These are phyloP conservation scores for Holothuria scabra DNA, from an alignment of 53 echinoderm and acorn worm genomes.

Conservation along the genomic window DNA sequence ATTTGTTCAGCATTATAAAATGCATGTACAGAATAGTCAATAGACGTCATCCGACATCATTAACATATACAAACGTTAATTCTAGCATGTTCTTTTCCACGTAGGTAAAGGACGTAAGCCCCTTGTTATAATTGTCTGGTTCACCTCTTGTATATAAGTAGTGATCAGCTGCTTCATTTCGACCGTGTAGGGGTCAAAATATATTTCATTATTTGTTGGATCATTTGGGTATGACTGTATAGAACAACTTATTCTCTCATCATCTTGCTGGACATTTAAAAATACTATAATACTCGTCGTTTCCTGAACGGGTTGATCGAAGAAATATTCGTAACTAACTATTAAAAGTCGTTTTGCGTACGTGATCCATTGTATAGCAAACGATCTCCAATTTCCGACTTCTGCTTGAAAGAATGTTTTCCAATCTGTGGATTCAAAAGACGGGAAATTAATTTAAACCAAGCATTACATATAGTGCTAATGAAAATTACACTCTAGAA, in stretches of 20 bases:
- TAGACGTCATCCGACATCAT: no score
- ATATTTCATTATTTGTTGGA: conserved; percentile 3
- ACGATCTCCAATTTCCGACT: conserved; percentile 58
- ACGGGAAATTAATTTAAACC: no score
- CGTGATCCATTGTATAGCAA: conserved; percentile 71
- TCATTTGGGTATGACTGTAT: conserved; percentile 64
- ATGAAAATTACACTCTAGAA: no score
- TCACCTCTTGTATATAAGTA: conserved; percentile 32
- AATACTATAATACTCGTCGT: conserved; percentile 63
- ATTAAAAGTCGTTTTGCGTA: conserved; percentile 55
- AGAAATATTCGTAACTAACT: conserved; percentile 69
- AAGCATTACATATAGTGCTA: no score
- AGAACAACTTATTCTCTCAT: conserved; percentile 62
- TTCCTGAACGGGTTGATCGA: conserved; percentile 60
- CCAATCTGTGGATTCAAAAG: conserved; percentile 15
- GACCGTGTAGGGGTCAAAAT: conserved; percentile 35
- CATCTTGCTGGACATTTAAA: conserved; percentile 55
- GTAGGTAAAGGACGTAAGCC: conserved; percentile 9
- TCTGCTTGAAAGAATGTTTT: conserved; percentile 31
- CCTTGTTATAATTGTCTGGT: conserved; percentile 33
- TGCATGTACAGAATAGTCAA: no score
- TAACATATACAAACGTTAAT: no score
- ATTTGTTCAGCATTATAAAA: no score
- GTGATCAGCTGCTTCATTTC: conserved; percentile 24
- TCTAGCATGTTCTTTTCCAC: conserved; percentile 9